Base-by-base conservation (phyloP, 2,113 vertebrate genomes). In the Apteryx owenii region DNA sequence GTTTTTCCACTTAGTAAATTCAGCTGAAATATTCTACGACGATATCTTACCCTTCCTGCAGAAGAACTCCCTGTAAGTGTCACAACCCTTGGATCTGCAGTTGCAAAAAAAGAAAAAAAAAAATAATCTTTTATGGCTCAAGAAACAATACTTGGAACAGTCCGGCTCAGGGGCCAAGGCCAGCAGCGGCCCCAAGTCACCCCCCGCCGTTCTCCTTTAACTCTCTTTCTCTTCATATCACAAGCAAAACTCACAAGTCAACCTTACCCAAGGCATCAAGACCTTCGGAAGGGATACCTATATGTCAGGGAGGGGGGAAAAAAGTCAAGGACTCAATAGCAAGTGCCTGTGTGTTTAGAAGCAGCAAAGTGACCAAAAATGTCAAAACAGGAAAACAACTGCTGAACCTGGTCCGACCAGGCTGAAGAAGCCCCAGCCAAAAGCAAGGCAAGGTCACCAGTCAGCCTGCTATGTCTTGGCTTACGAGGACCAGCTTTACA, bases 331-430 rank as follows among this genome's bases (percentile, higher is more conserved):
- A 91, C 72, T 79, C n/a, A 10, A 83, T 33, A 79, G 71, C 64
- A 77, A 53, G 14, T 81, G 50, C 42, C 94, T 61, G 25, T 46
- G 53, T 18, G 12, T 73, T 64, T 66, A 65, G 10, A 93, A 95
- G 53, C 60, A 90, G 51, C 64, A 92, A 90, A 95, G 80, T 72
- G 69, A 80, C 54, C 76, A 68, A 23, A 68, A 31, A 75, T 86
- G 81, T 97, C 95, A 96, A 93, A 95, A 95, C 85, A 97, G 97
- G 90, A 95, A 95, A 94, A 71, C 0, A 0, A 61, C 78, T 64
- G 72, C 77, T 40, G 81, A 76, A 48, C 81, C 28, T 62, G 65
- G 60, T 73, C 88, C 73, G 65, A 58, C 19, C 81, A 87, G 44
- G 58, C 88, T 88, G 85, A 88, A 93, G 73, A 82, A 96, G 71